These are phyloP conservation scores for Acanthochromis polyacanthus DNA, from an alignment of 2,113 vertebrate species.

Conservation along the genomic window DNA sequence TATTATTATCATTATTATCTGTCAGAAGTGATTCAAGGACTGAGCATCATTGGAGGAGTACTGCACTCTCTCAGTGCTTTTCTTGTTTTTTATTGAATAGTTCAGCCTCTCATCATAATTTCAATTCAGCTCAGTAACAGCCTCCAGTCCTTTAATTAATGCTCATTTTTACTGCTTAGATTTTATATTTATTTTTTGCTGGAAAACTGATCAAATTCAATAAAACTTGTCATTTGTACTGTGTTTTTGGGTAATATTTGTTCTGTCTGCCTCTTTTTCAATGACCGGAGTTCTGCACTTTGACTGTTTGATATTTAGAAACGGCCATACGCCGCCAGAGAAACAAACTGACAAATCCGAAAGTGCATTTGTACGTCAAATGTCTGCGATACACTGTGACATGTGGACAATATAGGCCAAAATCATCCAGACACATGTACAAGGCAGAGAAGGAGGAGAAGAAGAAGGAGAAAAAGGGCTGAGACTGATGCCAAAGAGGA, in stretches of 20 bases:
- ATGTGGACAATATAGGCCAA: slow-evolving; percentile 20
- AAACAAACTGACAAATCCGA: slow-evolving; percentile 21
- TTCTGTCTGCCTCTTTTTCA: too few relatives aligned
- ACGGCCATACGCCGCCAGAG: slow-evolving; percentile 4
- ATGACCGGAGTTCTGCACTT: too few relatives aligned
- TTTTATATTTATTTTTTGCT: too few relatives aligned
- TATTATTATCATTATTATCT: too few relatives aligned
- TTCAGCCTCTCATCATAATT: neutral
- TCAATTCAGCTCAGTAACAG: too few relatives aligned
- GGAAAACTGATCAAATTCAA: neutral
- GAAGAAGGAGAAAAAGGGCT: too few relatives aligned
- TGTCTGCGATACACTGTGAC: slow-evolving; percentile 14
- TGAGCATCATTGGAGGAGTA: too few relatives aligned
- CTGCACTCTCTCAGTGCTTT: too few relatives aligned
- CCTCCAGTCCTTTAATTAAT: neutral
- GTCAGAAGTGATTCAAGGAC: too few relatives aligned
- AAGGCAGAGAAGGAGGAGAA: neutral
- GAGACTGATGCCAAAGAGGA: neutral
- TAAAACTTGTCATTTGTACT: too few relatives aligned
- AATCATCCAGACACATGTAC: neutral
- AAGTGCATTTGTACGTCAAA: slow-evolving; percentile 23
- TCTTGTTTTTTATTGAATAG: neutral
- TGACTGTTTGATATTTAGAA: slow-evolving; percentile 30
- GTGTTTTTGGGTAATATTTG: too few relatives aligned
- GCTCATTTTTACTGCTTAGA: neutral